Evolutionary conservation across 2,888 invertebrate species (phyloP).

Genomic region (Notodonta ziczac): DNA sequence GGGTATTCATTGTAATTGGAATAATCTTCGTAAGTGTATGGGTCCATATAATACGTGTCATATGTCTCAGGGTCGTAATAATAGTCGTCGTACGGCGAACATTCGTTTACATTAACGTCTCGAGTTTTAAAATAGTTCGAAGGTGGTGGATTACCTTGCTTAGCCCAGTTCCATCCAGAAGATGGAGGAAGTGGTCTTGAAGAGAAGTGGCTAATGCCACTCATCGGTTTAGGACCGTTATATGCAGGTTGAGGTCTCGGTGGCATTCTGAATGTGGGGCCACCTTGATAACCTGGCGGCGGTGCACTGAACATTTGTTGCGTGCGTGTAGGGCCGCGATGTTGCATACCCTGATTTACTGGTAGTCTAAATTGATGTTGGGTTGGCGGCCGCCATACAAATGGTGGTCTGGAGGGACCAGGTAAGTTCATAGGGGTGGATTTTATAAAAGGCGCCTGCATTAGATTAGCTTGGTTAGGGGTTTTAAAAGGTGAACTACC

Average conservation of each 20-base stretch:
- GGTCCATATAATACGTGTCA: too few relatives aligned
- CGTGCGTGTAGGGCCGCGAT: conserved; percentile 9
- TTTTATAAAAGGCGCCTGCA: neutral
- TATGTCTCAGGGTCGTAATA: neutral
- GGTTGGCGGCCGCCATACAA: neutral
- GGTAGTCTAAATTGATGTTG: neutral
- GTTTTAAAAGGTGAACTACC: neutral
- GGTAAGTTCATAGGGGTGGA: too few relatives aligned
- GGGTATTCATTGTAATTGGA: too few relatives aligned
- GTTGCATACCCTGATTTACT: conserved; percentile 4
- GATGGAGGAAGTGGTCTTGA: conserved; percentile 9
- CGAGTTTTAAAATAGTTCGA: conserved; percentile 34
- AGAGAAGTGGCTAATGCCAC: conserved; percentile 22
- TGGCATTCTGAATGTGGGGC: neutral
- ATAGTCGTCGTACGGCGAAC: neutral
- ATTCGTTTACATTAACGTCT: conserved; percentile 30
- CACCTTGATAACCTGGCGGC: conserved; percentile 8
- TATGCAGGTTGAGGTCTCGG: neutral
- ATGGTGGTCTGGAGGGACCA: too few relatives aligned
- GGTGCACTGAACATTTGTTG: conserved; percentile 22
- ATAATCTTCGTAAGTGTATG: too few relatives aligned
- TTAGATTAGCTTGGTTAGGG: neutral
- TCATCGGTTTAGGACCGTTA: conserved; percentile 22
- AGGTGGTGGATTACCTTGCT: conserved; percentile 29
- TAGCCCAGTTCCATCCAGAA: conserved; percentile 28